Percentiles rank a stretch among this genome's conserved stretches.
phyloP scores from a whole-genome alignment of 2,113 vertebrate species.

The Lamprologus ornatipinnis region DNA sequence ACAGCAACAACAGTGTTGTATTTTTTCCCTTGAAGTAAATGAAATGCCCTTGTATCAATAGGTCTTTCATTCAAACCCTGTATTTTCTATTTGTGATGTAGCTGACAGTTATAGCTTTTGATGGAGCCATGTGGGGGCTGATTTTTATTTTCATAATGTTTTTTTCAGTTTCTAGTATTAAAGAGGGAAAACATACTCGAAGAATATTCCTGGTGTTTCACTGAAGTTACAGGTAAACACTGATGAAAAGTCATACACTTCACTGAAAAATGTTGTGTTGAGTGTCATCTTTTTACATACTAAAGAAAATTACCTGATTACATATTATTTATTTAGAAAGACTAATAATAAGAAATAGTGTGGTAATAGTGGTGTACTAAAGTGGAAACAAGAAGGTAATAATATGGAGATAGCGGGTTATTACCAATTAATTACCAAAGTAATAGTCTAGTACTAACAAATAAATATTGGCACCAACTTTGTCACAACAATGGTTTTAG shows the following conservation, averaged over 20 bases:
- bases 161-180: not conserved
- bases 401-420: not conserved
- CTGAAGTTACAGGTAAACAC: not conserved
- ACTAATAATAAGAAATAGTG: not conserved
- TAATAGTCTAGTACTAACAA: not conserved
- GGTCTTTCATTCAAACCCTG: not conserved
- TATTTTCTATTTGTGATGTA: not conserved
- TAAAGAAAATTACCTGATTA: not conserved
- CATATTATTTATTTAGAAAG: not conserved
- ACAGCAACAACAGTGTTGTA: not conserved
- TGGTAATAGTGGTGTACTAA: not conserved
- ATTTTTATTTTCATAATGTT: not conserved
- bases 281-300: not conserved
- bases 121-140: not conserved
- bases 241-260: not conserved
- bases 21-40: not conserved
- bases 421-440: not conserved
- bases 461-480: not conserved
- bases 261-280: not conserved
- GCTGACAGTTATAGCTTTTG: not conserved
- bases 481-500: not conserved
- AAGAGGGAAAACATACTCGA: not conserved
- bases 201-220: not conserved
- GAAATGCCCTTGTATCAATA: not conserved
- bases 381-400: not conserved